Evolutionary conservation across 2,888 invertebrate genomes (phyloP).

Genomic region (Pecten maximus): DNA sequence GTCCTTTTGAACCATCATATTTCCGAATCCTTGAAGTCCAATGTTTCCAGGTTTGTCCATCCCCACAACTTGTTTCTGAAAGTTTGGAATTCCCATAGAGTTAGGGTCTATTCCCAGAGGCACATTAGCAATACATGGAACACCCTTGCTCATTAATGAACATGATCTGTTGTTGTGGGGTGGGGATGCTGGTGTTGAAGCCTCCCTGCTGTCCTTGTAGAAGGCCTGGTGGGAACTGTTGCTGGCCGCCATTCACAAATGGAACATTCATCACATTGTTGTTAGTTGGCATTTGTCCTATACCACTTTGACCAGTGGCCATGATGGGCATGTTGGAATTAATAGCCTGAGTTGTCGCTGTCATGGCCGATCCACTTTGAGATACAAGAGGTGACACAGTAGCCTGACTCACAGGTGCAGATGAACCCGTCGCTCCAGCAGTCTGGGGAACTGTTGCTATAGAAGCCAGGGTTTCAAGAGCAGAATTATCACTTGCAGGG

Average conservation of each 20-base stretch:
- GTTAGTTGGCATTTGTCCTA: conserved; percentile 49
- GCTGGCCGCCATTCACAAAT: conserved; percentile 62
- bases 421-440: conserved; percentile 52
- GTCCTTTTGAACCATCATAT: conserved; percentile 55
- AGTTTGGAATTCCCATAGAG: conserved; percentile 47
- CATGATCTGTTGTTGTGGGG: conserved; percentile 72
- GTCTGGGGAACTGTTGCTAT: conserved; percentile 72
- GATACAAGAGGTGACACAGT: conserved; percentile 43
- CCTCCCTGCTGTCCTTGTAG: conserved; percentile 60
- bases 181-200: conserved; percentile 51
- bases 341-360: conserved; percentile 56
- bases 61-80: conserved; percentile 43
- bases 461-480: conserved; percentile 74
- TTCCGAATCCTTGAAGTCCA: conserved; percentile 45
- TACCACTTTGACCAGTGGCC: conserved; percentile 62
- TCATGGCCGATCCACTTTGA: conserved; percentile 54
- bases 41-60: conserved; percentile 43
- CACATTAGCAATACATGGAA: conserved; percentile 70
- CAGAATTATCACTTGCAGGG: conserved; percentile 57
- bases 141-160: conserved; percentile 75
- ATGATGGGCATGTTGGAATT: conserved; percentile 62
- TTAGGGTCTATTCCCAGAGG: conserved; percentile 60
- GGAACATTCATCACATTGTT: conserved; percentile 66
- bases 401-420: conserved; percentile 46
- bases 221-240: conserved; percentile 51